Conservation (phyloP, 2,888 invertebrate species). For the Neuroscelio doddi region DNA sequence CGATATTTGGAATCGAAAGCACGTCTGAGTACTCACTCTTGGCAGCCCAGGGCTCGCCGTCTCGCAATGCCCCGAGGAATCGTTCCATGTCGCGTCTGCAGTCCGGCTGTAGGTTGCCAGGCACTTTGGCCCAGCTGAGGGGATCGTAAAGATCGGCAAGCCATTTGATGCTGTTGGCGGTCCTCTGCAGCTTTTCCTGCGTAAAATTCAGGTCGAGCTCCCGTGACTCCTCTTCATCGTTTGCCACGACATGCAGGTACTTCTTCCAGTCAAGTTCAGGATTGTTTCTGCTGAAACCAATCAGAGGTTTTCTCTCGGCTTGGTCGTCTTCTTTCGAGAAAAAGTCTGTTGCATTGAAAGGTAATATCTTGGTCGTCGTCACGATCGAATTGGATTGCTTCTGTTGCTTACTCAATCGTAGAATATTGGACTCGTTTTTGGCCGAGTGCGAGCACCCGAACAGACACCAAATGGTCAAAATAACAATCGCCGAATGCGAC, state of each 20-base stretch:
- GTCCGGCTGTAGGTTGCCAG: constrained; percentile 74
- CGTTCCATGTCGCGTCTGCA: constrained; percentile 76
- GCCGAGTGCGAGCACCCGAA: constrained; percentile 14
- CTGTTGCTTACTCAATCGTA: constrained; percentile 37
- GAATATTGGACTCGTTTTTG: constrained; percentile 48
- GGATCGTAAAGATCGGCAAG: constrained; percentile 79
- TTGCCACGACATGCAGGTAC: constrained; percentile 53
- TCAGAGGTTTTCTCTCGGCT: constrained; percentile 33
- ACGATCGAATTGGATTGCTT: not conserved
- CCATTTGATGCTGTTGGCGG: constrained; percentile 76
- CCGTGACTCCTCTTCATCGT: constrained; percentile 49
- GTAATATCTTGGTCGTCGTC: constrained; percentile 10
- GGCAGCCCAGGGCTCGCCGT: constrained; percentile 82
- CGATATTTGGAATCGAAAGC: not conserved
- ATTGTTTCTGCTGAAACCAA: constrained; percentile 64
- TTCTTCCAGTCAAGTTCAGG: constrained; percentile 68
- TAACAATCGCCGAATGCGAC: constrained; percentile 8
- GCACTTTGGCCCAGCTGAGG: constrained; percentile 75
- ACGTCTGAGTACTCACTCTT: constrained; percentile 78
- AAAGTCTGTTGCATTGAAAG: constrained; percentile 44
- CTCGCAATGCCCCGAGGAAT: constrained; percentile 76
- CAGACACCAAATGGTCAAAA: constrained; percentile 23
- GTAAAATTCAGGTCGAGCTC: constrained; percentile 66
- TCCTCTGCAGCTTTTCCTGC: constrained; percentile 60
- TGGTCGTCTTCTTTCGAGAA: constrained; percentile 7